Percentiles rank a stretch among this genome's conserved stretches.
These are phyloP conservation scores for Polyodon spathula DNA, from an alignment of 2,113 vertebrate species.

Conservation along the genomic window DNA sequence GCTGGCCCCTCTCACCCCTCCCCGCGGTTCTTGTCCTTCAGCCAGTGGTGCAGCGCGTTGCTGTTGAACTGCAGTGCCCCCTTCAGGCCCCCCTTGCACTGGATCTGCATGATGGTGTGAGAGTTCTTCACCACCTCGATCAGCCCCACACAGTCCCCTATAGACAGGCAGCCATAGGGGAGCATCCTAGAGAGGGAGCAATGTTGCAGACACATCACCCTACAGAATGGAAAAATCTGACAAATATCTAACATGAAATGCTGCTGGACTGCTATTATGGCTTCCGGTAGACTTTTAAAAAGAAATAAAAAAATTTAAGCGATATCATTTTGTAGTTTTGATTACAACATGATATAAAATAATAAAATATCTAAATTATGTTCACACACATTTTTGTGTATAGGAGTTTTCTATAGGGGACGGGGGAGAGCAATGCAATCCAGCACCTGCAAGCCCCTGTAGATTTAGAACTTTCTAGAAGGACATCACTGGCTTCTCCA, in stretches of 20 bases:
- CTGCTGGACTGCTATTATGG: too few species aligned
- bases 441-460: too few species aligned
- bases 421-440: too few species aligned
- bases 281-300: too few species aligned
- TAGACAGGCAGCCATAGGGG: slow-evolving; percentile 51
- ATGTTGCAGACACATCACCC: neutral
- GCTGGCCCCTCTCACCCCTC: slow-evolving; percentile 39
- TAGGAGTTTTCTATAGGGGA: too few species aligned
- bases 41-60: slow-evolving; percentile 65
- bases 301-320: too few species aligned
- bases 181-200: slow-evolving; percentile 49
- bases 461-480: neutral
- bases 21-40: slow-evolving; percentile 62
- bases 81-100: slow-evolving; percentile 63
- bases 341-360: too few species aligned
- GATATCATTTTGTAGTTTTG: too few species aligned
- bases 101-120: slow-evolving; percentile 55
- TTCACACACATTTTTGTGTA: too few species aligned
- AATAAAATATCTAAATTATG: too few species aligned
- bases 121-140: slow-evolving; percentile 57
- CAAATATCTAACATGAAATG: too few species aligned
- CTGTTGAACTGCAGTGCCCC: slow-evolving; percentile 68
- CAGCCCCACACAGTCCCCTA: slow-evolving; percentile 51
- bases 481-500: neutral
- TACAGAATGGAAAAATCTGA: too few species aligned